Conservation (phyloP, 2,888 invertebrate genomes). For the Philhelius pedissequus region DNA sequence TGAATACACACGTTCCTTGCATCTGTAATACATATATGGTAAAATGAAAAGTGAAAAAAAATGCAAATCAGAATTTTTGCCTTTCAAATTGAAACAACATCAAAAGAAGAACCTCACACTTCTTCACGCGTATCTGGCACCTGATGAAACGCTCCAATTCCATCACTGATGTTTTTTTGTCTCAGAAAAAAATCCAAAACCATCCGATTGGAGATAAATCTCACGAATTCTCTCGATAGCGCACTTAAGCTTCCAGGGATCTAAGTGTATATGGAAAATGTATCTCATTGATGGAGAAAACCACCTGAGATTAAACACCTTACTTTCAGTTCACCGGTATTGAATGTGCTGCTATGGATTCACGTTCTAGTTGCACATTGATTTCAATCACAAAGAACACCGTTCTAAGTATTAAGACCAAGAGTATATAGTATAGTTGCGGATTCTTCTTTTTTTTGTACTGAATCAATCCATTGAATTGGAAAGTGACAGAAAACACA, state of each 20-base stretch:
- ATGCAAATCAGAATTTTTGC: not conserved
- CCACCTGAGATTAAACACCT: conserved; percentile 29
- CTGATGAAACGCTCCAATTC: conserved; percentile 71
- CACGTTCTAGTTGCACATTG: conserved; percentile 38
- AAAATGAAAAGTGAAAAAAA: too few relatives aligned
- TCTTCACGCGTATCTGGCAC: conserved; percentile 74
- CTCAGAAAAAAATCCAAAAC: not conserved
- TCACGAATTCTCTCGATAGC: conserved; percentile 33
- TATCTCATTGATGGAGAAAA: conserved; percentile 4
- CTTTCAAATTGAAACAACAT: not conserved
- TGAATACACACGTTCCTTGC: conserved; percentile 66
- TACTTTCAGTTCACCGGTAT: conserved; percentile 26
- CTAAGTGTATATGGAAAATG: not conserved
- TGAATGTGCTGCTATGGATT: conserved; percentile 19
- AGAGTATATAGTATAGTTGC: too few relatives aligned
- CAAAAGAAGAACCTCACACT: conserved; percentile 70
- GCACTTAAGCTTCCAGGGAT: conserved; percentile 23
- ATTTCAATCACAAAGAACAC: conserved; percentile 38
- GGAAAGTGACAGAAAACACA: not conserved
- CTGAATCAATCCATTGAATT: conserved; percentile 33
- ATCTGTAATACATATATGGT: too few relatives aligned
- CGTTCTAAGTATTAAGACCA: conserved; percentile 29
- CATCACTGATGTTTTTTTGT: conserved; percentile 70
- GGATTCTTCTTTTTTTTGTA: conserved; percentile 28
- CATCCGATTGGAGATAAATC: conserved; percentile 26